These are phyloP conservation scores for Drosophila nigricruria DNA, from an alignment of 2,888 invertebrate species.

Conservation along the genomic window DNA sequence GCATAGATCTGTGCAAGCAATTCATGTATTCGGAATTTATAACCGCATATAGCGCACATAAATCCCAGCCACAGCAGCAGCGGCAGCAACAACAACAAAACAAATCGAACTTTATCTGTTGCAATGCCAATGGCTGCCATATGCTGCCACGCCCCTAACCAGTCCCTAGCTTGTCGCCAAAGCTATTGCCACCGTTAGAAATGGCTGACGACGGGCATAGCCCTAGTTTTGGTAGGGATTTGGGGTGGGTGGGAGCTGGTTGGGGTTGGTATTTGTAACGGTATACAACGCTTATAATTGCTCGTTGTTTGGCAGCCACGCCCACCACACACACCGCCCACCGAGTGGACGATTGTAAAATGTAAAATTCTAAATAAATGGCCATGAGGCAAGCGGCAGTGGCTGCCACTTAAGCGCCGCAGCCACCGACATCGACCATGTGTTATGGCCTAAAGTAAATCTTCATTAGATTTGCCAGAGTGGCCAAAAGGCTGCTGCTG, in stretches of 20 bases:
- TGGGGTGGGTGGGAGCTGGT: too few species aligned
- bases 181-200: constrained; percentile 80
- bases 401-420: constrained; percentile 69
- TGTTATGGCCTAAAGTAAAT: constrained; percentile 84
- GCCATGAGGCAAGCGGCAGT: constrained; percentile 58
- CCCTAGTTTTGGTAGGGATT: constrained; percentile 1
- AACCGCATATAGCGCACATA: constrained; percentile 80
- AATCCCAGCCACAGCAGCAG: constrained; percentile 62
- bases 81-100: constrained; percentile 54
- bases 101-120: constrained; percentile 81
- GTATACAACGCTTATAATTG: constrained; percentile 75
- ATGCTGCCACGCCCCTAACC: constrained; percentile 56
- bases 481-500: constrained; percentile 64
- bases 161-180: constrained; percentile 69
- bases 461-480: constrained; percentile 84
- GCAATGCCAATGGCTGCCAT: constrained; percentile 75
- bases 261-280: background rate
- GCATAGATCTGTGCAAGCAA: constrained; percentile 74
- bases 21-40: constrained; percentile 80
- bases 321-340: constrained; percentile 24
- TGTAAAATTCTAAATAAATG: constrained; percentile 81
- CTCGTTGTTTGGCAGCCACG: constrained; percentile 54
- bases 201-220: constrained; percentile 55
- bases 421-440: constrained; percentile 44
- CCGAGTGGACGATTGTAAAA: constrained; percentile 68